Percentiles rank a stretch among this genome's conserved stretches.
These are phyloP conservation scores for Microctenopoma lineatum DNA, from an alignment of 2,797 vertebrate species.

Conservation along the genomic window DNA sequence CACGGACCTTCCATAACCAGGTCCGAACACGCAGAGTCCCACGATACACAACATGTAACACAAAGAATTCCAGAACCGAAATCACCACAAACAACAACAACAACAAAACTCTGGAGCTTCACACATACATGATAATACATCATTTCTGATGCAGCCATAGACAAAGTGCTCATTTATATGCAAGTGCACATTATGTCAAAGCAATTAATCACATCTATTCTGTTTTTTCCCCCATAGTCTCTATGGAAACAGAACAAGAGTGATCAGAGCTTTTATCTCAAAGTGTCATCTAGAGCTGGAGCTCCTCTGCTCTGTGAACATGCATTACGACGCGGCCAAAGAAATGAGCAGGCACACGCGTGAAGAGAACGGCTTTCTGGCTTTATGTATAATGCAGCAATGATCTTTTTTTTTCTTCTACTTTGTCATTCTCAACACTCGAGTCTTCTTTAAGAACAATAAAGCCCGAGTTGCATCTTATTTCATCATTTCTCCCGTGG, in stretches of 20 bases:
- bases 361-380: constrained; percentile 5
- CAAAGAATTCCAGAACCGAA: background rate
- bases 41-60: background rate
- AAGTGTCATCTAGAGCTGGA: constrained; percentile 18
- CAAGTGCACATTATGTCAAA: constrained; percentile 10
- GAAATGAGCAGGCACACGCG: constrained; percentile 37
- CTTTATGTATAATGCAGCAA: constrained; percentile 56
- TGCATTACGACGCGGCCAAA: constrained; percentile 35
- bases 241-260: constrained; percentile 53
- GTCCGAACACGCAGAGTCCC: constrained; percentile 2
- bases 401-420: constrained; percentile 1
- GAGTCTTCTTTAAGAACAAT: constrained; percentile 54
- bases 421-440: constrained; percentile 28
- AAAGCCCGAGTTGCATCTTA: constrained; percentile 54
- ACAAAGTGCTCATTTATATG: constrained; percentile 34
- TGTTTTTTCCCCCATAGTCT: constrained; percentile 25
- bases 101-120: background rate
- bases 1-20: constrained; percentile 5
- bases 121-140: background rate
- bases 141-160: constrained; percentile 11
- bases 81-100: too few species aligned
- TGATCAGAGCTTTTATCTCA: constrained; percentile 24
- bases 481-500: constrained; percentile 72
- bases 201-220: constrained; percentile 49
- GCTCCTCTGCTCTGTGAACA: constrained; percentile 33